Evolutionary conservation across 2,797 vertebrate species (phyloP).

Genomic region (Enteromius argenteus): DNA sequence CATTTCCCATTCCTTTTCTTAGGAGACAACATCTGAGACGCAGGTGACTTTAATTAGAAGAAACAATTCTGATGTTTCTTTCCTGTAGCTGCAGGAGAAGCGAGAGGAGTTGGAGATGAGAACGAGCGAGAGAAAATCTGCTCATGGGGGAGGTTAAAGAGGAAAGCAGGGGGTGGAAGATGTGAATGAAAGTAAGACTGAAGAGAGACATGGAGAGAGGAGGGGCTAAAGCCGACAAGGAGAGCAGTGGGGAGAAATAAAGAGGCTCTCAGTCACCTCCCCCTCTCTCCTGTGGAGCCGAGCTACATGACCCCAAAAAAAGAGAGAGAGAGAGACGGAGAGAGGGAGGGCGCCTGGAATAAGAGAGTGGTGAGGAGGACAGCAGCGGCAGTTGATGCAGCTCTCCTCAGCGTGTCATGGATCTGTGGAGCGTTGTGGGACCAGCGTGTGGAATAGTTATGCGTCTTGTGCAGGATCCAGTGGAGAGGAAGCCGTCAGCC

Average conservation of each 20-base stretch:
- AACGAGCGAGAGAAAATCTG: slow-evolving; percentile 57
- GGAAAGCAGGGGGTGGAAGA: slow-evolving; percentile 59
- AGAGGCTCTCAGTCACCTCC: slow-evolving; percentile 71
- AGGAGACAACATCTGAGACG: neutral
- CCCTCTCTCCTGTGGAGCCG: slow-evolving; percentile 77
- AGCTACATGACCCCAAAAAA: slow-evolving; percentile 75
- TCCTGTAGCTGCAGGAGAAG: neutral
- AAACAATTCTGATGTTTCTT: neutral
- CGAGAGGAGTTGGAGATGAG: slow-evolving; percentile 56
- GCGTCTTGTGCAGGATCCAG: slow-evolving; percentile 47
- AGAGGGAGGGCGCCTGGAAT: slow-evolving; percentile 55
- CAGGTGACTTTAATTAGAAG: neutral
- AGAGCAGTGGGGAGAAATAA: slow-evolving; percentile 67
- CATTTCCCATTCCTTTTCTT: neutral
- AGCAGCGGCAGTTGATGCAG: slow-evolving; percentile 51
- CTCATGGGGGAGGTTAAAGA: slow-evolving; percentile 51
- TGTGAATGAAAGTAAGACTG: slow-evolving; percentile 65
- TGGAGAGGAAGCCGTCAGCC: slow-evolving; percentile 59
- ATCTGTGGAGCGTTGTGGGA: slow-evolving; percentile 56
- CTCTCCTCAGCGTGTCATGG: slow-evolving; percentile 72
- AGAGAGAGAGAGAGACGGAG: slow-evolving; percentile 49
- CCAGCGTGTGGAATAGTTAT: slow-evolving; percentile 67
- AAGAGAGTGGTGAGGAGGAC: slow-evolving; percentile 51
- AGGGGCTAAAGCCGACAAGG: slow-evolving; percentile 71
- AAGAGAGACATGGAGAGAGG: slow-evolving; percentile 72